These are phyloP conservation scores for Colinus virginianus DNA, from an alignment of 2,113 vertebrate species.

Conservation along the genomic window DNA sequence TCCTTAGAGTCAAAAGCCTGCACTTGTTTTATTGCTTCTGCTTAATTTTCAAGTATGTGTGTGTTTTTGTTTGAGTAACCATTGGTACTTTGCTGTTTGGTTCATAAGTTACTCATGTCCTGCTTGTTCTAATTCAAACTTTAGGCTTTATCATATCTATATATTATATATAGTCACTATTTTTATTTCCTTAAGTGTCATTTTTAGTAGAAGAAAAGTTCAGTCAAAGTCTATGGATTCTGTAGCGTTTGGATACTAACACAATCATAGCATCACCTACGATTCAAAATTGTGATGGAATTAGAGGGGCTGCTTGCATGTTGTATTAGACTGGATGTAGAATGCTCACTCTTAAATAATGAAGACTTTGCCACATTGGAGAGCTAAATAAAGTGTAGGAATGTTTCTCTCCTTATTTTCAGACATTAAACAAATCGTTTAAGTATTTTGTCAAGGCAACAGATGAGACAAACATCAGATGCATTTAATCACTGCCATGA, in stretches of 20 bases:
- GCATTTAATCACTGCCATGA: neutral
- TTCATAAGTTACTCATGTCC: neutral
- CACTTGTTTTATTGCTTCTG: neutral
- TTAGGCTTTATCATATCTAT: neutral
- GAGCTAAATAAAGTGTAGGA: neutral
- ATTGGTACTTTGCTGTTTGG: neutral
- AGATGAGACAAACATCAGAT: neutral
- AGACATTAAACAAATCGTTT: neutral
- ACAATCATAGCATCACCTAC: neutral
- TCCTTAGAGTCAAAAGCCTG: neutral
- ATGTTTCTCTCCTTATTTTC: neutral
- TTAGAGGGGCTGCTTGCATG: neutral
- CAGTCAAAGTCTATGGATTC: neutral
- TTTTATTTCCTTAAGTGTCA: neutral
- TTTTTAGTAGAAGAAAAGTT: neutral
- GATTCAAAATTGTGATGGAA: neutral
- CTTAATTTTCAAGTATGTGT: neutral
- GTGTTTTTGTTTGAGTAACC: neutral
- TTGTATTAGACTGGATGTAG: neutral
- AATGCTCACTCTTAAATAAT: neutral
- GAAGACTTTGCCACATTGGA: neutral
- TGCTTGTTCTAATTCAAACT: neutral
- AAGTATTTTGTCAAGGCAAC: neutral
- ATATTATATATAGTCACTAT: neutral
- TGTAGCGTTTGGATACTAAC: neutral